A percentile compares a stretch with the other conserved stretches of the same genome.
Evolutionary conservation across 2,113 vertebrate genomes (phyloP).

Genomic region (Ifrita kowaldi): DNA sequence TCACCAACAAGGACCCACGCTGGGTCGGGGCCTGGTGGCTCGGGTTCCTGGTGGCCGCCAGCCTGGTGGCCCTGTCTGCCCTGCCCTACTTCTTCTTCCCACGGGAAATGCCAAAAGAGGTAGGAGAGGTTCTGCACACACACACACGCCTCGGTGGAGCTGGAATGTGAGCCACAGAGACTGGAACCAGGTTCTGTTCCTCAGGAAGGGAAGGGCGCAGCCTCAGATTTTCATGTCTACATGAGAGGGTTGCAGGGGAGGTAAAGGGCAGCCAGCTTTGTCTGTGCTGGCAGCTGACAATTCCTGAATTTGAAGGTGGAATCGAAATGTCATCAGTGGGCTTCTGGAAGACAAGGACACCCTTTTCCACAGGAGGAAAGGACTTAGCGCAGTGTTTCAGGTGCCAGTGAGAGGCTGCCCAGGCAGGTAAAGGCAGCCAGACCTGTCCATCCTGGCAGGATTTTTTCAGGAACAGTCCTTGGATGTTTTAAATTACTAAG

Average conservation of each 20-base stretch:
- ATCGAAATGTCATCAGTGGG: fast-evolving
- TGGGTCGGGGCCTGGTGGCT: constrained; percentile 99
- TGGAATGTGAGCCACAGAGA: fast-evolving
- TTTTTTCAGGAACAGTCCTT: too few species aligned
- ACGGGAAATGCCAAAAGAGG: constrained; percentile 81
- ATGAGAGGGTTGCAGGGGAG: background rate
- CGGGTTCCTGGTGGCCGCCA: constrained; percentile 85
- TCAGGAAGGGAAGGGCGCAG: background rate
- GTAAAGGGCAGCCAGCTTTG: background rate
- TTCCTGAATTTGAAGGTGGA: fast-evolving
- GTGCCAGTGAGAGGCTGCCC: background rate
- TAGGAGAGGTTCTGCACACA: background rate
- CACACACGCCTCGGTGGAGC: background rate
- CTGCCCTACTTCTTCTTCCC: constrained; percentile 94
- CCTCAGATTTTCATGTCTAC: fast-evolving
- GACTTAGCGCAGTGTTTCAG: background rate
- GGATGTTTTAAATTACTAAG: too few species aligned
- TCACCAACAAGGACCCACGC: constrained; percentile 78
- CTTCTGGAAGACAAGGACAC: background rate
- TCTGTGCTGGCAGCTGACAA: background rate
- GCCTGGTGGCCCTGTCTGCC: constrained; percentile 77
- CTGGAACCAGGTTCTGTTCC: background rate
- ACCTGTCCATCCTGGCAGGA: background rate
- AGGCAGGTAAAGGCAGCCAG: background rate
- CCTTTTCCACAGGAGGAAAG: background rate